Evolutionary conservation across 2,113 vertebrate species (phyloP), one percentile per base, ranked within the genome.

Genomic region (Serilophus lunatus): DNA sequence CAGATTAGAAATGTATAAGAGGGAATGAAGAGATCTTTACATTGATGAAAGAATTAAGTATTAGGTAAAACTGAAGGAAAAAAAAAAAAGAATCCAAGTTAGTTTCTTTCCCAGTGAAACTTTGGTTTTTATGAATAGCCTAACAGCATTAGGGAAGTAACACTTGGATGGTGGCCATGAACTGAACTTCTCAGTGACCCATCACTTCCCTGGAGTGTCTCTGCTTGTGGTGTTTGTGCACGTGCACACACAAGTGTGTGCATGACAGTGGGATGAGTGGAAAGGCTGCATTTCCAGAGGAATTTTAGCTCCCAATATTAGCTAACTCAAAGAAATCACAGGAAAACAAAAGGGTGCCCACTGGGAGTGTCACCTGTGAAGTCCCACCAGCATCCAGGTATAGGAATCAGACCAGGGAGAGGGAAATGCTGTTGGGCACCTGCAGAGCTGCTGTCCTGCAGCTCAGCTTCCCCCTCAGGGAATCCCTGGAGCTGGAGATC

Each of bases 91-190:
- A 33, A 88, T 74, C n/a, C 36, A 40, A 76, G 14, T 3, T 1
- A 42, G 35, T 20, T 96, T 93, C 88, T 63, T 85, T 71, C 84
- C 51, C 78, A 66, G 15, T 0, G 24, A 65, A 36, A 31, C 24
- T 53, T 11, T 35, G 40, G 22, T 49, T 85, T 91, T 85, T 31
- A 87, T 77, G 85, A 91, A 88, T 88, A 45, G 92, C 33, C 85
- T 88, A 77, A 63, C 15, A 91, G 82, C 66, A 76, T 13, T 1
- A 84, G 71, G 90, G 93, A 96, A 96, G 49, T 80, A 79, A 82
- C 66, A 79, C 53, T 92, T 96, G 96, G 95, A 56, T 3, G 28
- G 65, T 12, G 53, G 93, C 93, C 96, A 94, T 2, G 57, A 79
- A 29, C 69, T 33, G 90, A 87, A 86, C 92, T 79, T 53, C 61